phyloP scores from a whole-genome alignment of 2,113 vertebrate species.

The Gambusia affinis region DNA sequence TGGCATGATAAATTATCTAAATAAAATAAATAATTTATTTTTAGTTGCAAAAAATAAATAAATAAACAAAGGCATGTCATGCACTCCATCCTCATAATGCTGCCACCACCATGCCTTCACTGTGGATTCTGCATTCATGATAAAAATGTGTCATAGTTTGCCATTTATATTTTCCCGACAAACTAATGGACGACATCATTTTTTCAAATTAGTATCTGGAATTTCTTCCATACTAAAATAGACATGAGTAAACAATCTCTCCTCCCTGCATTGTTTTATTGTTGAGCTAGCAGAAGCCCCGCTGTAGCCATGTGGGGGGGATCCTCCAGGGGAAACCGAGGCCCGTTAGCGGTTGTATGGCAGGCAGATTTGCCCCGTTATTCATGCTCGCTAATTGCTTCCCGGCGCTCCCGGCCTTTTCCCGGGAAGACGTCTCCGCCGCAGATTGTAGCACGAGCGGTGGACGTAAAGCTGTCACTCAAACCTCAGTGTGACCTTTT shows the following conservation, averaged over 20 bases:
- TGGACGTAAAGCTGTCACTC: slow-evolving; percentile 94
- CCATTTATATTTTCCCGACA: background rate
- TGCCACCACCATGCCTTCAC: background rate
- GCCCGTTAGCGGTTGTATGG: slow-evolving; percentile 81
- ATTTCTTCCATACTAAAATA: background rate
- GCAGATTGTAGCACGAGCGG: slow-evolving; percentile 89
- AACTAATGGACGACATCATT: background rate
- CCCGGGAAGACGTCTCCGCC: slow-evolving; percentile 80
- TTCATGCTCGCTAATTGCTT: slow-evolving; percentile 94
- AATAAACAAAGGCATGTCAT: too few relatives aligned
- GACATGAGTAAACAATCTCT: too few relatives aligned
- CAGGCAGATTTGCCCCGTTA: slow-evolving; percentile 93
- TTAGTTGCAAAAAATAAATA: too few relatives aligned
- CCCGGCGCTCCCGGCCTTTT: slow-evolving; percentile 77
- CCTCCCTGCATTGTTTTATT: too few relatives aligned
- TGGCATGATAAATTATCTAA: background rate
- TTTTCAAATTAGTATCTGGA: background rate
- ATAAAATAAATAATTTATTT: too few relatives aligned
- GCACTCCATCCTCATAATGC: background rate
- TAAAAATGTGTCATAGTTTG: too few relatives aligned
- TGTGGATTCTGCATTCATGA: background rate
- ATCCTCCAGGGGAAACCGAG: slow-evolving; percentile 85
- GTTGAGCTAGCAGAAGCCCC: background rate
- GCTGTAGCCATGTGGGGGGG: background rate
- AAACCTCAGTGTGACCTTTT: slow-evolving; percentile 96